Evolutionary conservation across 2,888 invertebrate species (phyloP), one percentile per base, ranked within the genome.

Genomic region (Pristionchus entomophagus): DNA sequence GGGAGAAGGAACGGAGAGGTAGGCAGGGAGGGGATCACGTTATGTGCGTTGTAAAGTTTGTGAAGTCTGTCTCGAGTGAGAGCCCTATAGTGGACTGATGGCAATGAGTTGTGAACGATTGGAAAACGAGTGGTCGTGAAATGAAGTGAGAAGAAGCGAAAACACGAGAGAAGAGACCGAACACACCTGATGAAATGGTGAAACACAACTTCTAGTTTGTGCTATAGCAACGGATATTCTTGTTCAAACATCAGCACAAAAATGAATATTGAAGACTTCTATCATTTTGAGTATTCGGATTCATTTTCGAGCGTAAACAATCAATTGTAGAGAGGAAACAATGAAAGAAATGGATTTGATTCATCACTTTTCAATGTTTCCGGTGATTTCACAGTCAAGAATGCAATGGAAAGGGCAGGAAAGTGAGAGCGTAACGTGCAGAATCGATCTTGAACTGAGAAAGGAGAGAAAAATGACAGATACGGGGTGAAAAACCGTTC

Each of bases 41-140:
- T 73, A n/a, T 65, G 65, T 65, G 65, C 65, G 41, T 73, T 73
- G 73, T 73, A 73, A 73, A 73, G 73, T 73, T 73, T 73, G 73
- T 73, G 73, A 45, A 73, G 73, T 73, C 73, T 69, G 65, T 69
- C 38, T 22, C 35, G 59, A 65, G 65, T 22, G 32, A 65, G 65
- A 65, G 32, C 59, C 35, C 73, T 73, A 29, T 41, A 12, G 73
- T 14, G n/a, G 73, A 73, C n/a, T n/a, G n/a, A n/a, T 73, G 38
- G 26, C 38, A 69, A 38, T 38, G 69, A 73, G 41, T 73, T 41
- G 41, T 26, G 73, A 73, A 73, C 73, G 41, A 73, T 73, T 73
- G 41, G 41, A 73, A 73, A 35, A 65, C 19, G 32, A 35, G 35
- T 26, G 73, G 41, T 65, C 65, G 65, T 65, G 35, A 65, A 38